A percentile compares a stretch with the other conserved stretches of the same genome.
Evolutionary conservation across 2,888 invertebrate genomes (phyloP).

Genomic region (Argyresthia goedartella): DNA sequence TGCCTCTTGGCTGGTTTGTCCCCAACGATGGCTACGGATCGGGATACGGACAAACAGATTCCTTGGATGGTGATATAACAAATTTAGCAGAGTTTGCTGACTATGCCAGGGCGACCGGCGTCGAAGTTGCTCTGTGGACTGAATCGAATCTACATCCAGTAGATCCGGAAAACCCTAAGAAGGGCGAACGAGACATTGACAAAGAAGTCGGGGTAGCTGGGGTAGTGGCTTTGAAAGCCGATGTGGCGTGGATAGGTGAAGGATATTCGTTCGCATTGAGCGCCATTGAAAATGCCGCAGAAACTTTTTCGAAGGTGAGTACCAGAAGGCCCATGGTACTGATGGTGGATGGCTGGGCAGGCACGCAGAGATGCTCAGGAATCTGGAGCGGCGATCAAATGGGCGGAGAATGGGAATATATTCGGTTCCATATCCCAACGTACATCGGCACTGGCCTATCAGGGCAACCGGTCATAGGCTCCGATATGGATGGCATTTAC

Average conservation of each 20-base stretch:
- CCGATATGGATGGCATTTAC: constrained; percentile 61
- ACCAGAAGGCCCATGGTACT: constrained; percentile 42
- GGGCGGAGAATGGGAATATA: constrained; percentile 62
- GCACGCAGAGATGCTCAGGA: constrained; percentile 51
- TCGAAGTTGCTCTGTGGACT: constrained; percentile 56
- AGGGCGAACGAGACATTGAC: constrained; percentile 53
- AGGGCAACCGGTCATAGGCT: constrained; percentile 51
- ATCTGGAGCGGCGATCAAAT: constrained; percentile 59
- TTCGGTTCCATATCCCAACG: constrained; percentile 59
- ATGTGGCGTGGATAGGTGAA: constrained; percentile 56
- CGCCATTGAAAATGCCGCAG: constrained; percentile 45
- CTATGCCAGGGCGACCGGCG: constrained; percentile 40
- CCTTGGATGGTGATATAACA: constrained; percentile 47
- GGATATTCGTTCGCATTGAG: constrained; percentile 55
- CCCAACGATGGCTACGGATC: constrained; percentile 61
- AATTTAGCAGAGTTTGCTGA: constrained; percentile 45
- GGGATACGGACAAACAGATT: constrained; percentile 55
- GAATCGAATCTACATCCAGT: constrained; percentile 49
- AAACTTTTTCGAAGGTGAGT: constrained; percentile 33
- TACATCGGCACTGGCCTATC: constrained; percentile 55
- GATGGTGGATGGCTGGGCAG: constrained; percentile 62
- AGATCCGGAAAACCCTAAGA: constrained; percentile 46
- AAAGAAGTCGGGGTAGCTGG: constrained; percentile 47
- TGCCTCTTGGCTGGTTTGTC: constrained; percentile 58
- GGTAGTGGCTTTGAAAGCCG: constrained; percentile 53